Evolutionary conservation across 1,140 invertebrate genomes (phyloP), one percentile per base, ranked within the genome.

Genomic region (Aplysia californica): DNA sequence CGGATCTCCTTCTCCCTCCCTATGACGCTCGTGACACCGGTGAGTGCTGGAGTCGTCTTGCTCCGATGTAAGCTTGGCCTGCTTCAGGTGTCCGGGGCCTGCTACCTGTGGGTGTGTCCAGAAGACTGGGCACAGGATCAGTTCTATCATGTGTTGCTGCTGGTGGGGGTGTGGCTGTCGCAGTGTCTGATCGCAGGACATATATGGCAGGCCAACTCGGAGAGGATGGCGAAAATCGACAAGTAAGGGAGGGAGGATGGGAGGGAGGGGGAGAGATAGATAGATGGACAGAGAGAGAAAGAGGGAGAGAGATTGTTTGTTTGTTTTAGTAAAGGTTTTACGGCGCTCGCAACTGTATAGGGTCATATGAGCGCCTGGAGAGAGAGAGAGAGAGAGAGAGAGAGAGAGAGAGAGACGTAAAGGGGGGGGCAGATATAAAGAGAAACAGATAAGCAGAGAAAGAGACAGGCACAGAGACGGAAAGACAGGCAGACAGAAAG

Each of bases 161-260:
- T 87, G 23, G 79, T 75, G 0, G 68, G 98, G 3, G 97, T 96
- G 95, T 90, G 98, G 41, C 89, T 98, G 3, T 97, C 96, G 0
- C 96, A 98, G 89, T 95, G 96, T 0, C 97, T 97, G 96, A 95
- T 99, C n/a, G 96, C 96, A 0, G 90, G 98, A 56, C 97, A 99
- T 85, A 97, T 99, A 65, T 99, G 97, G 97, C 97, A 94, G 1
- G 97, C 98, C 0, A 97, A 98, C 91, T 97, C 96, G 83, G 98
- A 99, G 90, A 94, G 98, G 92, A 92, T 99, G 79, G 97, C 98
- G 0, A 94, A 96, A 20, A 98, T 97, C 0, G 97, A 99, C 85
- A 98, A 98, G 90, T 91, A 79, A 78, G 78, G 36, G 0, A 69
- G 55, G 29, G 6, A 21, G 3, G 35, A 26, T 70, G 68, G n/a